Percentiles rank a stretch among this genome's conserved stretches.
phyloP scores from a whole-genome alignment of 2,797 vertebrate genomes.

The Trichosurus vulpecula region DNA sequence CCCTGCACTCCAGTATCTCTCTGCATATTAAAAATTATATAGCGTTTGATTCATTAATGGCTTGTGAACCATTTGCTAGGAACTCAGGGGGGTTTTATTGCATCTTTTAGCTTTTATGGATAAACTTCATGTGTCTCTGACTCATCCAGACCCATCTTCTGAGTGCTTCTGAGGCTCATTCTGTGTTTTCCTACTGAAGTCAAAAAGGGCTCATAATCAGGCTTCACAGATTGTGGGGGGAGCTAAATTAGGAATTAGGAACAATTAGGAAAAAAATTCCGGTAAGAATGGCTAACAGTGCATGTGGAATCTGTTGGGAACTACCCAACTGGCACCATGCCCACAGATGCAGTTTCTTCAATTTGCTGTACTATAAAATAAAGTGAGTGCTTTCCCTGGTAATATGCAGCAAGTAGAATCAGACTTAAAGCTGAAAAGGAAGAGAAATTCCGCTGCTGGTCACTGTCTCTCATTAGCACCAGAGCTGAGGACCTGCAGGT shows the following conservation, averaged over 20 bases:
- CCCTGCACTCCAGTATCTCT: constrained; percentile 6
- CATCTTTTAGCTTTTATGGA: constrained; percentile 37
- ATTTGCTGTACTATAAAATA: constrained; percentile 74
- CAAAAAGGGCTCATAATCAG: constrained; percentile 45
- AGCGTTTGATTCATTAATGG: constrained; percentile 64
- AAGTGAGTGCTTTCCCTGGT: constrained; percentile 63
- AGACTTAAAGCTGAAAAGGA: constrained; percentile 71
- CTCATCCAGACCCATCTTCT: constrained; percentile 53
- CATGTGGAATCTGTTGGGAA: constrained; percentile 64
- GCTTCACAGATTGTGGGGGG: constrained; percentile 44
- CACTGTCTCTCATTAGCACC: constrained; percentile 67
- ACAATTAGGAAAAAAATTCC: constrained; percentile 26
- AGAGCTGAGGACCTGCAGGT: constrained; percentile 63
- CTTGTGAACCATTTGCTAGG: constrained; percentile 53
- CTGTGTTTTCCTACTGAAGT: constrained; percentile 53
- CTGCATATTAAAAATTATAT: constrained; percentile 49
- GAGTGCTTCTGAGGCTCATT: constrained; percentile 57
- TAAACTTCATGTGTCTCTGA: constrained; percentile 61
- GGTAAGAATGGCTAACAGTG: constrained; percentile 49
- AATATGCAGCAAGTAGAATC: constrained; percentile 72
- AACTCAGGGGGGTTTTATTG: constrained; percentile 48
- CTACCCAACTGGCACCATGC: constrained; percentile 55
- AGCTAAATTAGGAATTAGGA: constrained; percentile 37
- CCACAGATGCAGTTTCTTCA: constrained; percentile 68
- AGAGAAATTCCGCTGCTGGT: constrained; percentile 58